These are phyloP conservation scores for Scaptomyza pallida DNA, from an alignment of 1,140 invertebrate genomes.

Conservation along the genomic window DNA sequence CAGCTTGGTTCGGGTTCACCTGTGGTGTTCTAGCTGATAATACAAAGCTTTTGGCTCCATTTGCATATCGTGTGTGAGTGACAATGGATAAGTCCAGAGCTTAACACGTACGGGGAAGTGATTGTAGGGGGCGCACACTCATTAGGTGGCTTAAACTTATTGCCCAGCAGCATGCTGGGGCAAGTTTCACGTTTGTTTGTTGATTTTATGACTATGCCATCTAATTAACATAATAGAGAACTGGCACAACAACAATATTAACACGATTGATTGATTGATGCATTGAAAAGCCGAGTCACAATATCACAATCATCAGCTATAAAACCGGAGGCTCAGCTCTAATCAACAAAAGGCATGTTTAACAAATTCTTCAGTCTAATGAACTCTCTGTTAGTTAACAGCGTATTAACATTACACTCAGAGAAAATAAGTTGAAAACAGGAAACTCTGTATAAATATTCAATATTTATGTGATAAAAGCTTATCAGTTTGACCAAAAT, in stretches of 20 bases:
- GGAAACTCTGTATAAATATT: neutral
- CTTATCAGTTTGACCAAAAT: conserved; percentile 7
- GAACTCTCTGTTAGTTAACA: conserved; percentile 59
- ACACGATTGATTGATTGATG: conserved; percentile 56
- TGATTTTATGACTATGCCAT: conserved; percentile 52
- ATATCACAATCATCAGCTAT: too few species aligned
- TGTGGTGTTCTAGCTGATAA: conserved; percentile 36
- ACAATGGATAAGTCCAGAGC: conserved; percentile 24
- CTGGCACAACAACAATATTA: conserved; percentile 9
- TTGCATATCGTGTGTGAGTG: conserved; percentile 53
- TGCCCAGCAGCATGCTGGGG: conserved; percentile 12
- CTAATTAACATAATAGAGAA: conserved; percentile 73
- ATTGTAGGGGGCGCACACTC: conserved; percentile 16
- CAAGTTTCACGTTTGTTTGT: conserved; percentile 51
- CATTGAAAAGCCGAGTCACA: conserved; percentile 23
- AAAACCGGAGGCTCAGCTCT: neutral
- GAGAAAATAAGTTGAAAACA: conserved; percentile 1
- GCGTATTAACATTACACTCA: conserved; percentile 1
- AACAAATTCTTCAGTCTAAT: conserved; percentile 53
- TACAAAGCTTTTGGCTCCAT: conserved; percentile 42
- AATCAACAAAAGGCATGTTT: conserved; percentile 19
- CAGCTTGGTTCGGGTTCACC: conserved; percentile 39
- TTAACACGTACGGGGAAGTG: conserved; percentile 15
- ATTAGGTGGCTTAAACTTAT: conserved; percentile 45
- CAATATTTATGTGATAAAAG: conserved; percentile 41